Evolutionary conservation across 2,113 vertebrate species (phyloP).

Genomic region (Hyperopisus bebe): DNA sequence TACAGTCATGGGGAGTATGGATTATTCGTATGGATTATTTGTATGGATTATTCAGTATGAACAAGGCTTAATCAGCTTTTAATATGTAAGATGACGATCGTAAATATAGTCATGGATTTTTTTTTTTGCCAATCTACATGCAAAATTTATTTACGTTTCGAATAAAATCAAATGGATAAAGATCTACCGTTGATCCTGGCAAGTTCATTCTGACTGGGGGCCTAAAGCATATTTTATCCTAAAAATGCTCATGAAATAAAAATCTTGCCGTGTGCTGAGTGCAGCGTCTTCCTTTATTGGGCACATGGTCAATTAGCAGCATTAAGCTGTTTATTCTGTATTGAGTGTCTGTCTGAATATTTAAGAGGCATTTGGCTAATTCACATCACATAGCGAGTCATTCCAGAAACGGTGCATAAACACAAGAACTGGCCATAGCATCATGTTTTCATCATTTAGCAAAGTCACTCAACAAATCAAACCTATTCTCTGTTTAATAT

Average conservation of each 20-base stretch:
- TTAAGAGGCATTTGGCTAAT: background rate
- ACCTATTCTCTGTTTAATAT: background rate
- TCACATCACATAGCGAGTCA: background rate
- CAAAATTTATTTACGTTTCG: conserved; percentile 49
- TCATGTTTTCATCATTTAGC: background rate
- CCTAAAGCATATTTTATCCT: background rate
- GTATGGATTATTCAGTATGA: conserved; percentile 47
- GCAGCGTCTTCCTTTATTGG: background rate
- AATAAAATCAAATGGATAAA: conserved; percentile 18
- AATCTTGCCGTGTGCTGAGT: background rate
- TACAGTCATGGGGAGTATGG: conserved; percentile 2
- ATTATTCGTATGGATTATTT: conserved; percentile 16
- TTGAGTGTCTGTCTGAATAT: background rate
- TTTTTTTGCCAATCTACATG: conserved; percentile 48
- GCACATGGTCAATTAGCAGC: background rate
- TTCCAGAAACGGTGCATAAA: background rate
- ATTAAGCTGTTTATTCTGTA: background rate
- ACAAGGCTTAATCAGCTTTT: conserved; percentile 52
- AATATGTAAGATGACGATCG: conserved; percentile 46
- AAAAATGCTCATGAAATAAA: background rate
- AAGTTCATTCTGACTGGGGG: background rate
- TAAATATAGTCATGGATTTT: conserved; percentile 60
- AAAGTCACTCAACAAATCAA: background rate
- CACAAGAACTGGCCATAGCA: background rate
- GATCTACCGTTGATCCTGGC: background rate